phyloP scores from a whole-genome alignment of 2,888 invertebrate genomes.

The Mechanitis mazaeus region DNA sequence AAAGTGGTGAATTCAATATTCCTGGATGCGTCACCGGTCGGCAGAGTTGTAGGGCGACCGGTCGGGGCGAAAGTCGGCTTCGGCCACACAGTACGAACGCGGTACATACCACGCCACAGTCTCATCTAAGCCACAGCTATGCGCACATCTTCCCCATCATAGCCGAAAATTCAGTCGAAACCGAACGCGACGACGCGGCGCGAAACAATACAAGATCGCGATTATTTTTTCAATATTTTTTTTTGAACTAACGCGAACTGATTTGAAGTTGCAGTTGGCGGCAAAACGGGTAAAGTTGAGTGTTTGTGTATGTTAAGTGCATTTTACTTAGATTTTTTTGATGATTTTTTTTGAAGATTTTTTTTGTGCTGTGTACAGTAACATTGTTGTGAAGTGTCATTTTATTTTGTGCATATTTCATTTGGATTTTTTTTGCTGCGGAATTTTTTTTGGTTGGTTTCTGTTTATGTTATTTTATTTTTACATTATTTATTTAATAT shows the following conservation, averaged over 20 bases:
- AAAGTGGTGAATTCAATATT: conserved; percentile 61
- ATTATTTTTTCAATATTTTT: conserved; percentile 41
- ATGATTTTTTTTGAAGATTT: conserved; percentile 59
- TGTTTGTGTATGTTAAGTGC: conserved; percentile 64
- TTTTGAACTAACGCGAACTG: conserved; percentile 36
- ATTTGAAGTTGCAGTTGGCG: conserved; percentile 60
- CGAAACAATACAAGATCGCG: conserved; percentile 50
- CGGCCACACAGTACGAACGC: conserved; percentile 66
- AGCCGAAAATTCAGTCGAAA: conserved; percentile 64
- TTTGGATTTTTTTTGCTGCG: conserved; percentile 73
- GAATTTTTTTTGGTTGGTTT: conserved; percentile 67
- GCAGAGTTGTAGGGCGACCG: conserved; percentile 71
- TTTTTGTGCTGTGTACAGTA: conserved; percentile 63
- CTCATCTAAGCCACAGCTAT: conserved; percentile 76
- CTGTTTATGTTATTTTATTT: conserved; percentile 41
- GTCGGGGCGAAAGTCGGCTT: conserved; percentile 74
- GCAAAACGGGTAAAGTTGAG: conserved; percentile 71
- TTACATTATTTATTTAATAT: conserved; percentile 28
- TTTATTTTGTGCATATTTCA: conserved; percentile 69
- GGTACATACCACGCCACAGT: conserved; percentile 65
- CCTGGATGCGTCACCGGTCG: conserved; percentile 71
- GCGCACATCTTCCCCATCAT: conserved; percentile 74
- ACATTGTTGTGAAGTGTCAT: conserved; percentile 67
- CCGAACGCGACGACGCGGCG: conserved; percentile 62
- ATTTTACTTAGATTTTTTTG: conserved; percentile 57